Percentiles rank a stretch among this genome's conserved stretches.
Evolutionary conservation across 1,140 invertebrate species (phyloP).

Genomic region (Tachypleus tridentatus): DNA sequence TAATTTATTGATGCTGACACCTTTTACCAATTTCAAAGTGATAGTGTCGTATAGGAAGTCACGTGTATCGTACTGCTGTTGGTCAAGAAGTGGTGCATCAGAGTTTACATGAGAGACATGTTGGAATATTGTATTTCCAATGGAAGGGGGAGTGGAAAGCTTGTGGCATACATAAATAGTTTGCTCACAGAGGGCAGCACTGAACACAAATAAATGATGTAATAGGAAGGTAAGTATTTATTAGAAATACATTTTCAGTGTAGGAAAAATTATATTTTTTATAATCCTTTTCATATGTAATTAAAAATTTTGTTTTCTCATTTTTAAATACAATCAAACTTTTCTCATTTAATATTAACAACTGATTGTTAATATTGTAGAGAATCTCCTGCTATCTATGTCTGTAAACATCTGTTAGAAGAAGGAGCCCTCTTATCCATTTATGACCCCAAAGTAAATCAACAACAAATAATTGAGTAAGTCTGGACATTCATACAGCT

Average conservation of each 20-base stretch:
- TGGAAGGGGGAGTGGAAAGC: too few species aligned
- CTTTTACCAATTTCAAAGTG: too few species aligned
- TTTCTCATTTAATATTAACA: constrained; percentile 1
- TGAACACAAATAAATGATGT: not conserved
- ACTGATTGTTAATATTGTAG: constrained; percentile 34
- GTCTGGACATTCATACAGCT: too few species aligned
- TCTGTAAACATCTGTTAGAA: constrained; percentile 81
- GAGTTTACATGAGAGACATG: too few species aligned
- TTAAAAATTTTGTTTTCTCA: not conserved
- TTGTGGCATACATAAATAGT: too few species aligned
- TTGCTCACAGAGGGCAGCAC: too few species aligned
- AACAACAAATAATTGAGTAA: constrained; percentile 27
- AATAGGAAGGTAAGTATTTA: not conserved
- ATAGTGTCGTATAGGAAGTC: too few species aligned
- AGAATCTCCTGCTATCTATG: constrained; percentile 91
- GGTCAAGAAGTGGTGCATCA: too few species aligned
- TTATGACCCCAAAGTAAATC: constrained; percentile 87
- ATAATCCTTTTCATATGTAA: not conserved
- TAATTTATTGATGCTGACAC: too few species aligned
- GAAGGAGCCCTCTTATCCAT: constrained; percentile 91
- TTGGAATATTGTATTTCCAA: too few species aligned
- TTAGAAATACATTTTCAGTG: not conserved
- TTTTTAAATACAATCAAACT: not conserved
- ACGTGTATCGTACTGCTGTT: too few species aligned
- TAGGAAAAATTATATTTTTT: constrained; percentile 1